These are phyloP conservation scores for Drymonia ruficornis DNA, from an alignment of 2,888 invertebrate genomes.

Conservation along the genomic window DNA sequence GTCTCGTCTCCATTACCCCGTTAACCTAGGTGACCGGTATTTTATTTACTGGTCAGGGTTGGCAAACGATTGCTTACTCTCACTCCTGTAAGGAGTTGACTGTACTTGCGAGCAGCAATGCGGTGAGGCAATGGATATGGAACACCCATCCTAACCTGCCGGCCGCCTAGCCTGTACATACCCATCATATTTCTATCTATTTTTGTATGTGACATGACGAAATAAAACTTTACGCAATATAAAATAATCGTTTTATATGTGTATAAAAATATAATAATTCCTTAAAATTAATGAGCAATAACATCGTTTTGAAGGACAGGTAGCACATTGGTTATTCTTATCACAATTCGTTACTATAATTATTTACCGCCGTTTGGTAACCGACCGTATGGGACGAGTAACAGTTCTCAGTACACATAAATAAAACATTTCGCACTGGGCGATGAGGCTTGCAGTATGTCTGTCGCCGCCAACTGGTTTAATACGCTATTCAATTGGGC, in stretches of 20 bases:
- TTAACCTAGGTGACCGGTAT: too few species aligned
- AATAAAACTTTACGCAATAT: slow-evolving; percentile 37
- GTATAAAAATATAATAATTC: slow-evolving; percentile 3
- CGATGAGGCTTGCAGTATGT: too few species aligned
- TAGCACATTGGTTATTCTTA: slow-evolving; percentile 1
- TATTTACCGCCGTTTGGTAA: not conserved
- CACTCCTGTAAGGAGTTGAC: too few species aligned
- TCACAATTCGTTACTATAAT: slow-evolving; percentile 5
- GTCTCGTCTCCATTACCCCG: too few species aligned
- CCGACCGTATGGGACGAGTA: too few species aligned
- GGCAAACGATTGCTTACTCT: too few species aligned
- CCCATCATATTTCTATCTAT: slow-evolving; percentile 38
- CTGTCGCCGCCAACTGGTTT: too few species aligned
- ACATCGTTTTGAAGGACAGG: not conserved
- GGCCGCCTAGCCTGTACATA: slow-evolving; percentile 12
- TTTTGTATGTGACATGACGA: slow-evolving; percentile 38
- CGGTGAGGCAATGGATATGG: slow-evolving; percentile 1
- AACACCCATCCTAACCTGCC: not conserved
- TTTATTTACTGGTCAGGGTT: too few species aligned
- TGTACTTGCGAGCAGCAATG: not conserved
- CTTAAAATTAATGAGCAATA: not conserved
- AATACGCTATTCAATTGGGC: too few species aligned
- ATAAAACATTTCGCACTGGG: too few species aligned
- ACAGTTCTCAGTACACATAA: too few species aligned
- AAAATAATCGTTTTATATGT: slow-evolving; percentile 19